Evolutionary conservation across 1,140 invertebrate genomes (phyloP).

Genomic region (Trichogramma pretiosum): DNA sequence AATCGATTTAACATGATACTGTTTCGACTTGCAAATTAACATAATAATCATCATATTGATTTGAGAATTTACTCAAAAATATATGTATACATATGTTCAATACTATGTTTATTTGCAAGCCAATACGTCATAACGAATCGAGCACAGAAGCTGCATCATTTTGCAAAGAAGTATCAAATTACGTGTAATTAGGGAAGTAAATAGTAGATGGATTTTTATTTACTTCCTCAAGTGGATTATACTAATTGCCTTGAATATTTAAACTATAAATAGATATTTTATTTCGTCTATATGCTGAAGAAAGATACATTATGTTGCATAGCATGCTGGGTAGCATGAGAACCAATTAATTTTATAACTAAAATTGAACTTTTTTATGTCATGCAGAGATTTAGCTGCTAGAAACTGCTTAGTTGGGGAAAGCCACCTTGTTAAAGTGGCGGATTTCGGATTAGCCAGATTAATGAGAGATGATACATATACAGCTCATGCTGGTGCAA

Average conservation of each 20-base stretch:
- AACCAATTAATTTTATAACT: background rate
- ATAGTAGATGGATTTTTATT: no score
- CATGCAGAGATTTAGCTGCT: conserved; percentile 84
- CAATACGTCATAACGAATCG: background rate
- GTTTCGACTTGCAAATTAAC: no score
- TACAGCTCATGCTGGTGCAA: conserved; percentile 94
- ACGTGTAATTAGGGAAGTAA: no score
- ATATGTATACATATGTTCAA: conserved; percentile 3
- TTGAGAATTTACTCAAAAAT: background rate
- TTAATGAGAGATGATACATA: conserved; percentile 96
- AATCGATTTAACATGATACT: background rate
- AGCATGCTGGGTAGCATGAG: no score
- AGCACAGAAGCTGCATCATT: no score
- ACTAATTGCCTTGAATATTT: no score
- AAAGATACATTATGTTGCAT: no score
- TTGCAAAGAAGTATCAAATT: no score
- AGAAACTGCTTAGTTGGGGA: conserved; percentile 97
- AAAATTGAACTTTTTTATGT: no score
- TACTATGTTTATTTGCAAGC: conserved; percentile 7
- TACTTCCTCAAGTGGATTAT: no score
- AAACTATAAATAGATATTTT: conserved; percentile 1
- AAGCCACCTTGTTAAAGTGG: conserved; percentile 89
- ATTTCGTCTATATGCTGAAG: background rate
- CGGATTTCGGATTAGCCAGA: conserved; percentile 95
- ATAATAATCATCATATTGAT: no score